Percentiles rank a stretch among this genome's conserved stretches.
These are phyloP conservation scores for Diadophis punctatus DNA, from an alignment of 2,113 vertebrate genomes.

Conservation along the genomic window DNA sequence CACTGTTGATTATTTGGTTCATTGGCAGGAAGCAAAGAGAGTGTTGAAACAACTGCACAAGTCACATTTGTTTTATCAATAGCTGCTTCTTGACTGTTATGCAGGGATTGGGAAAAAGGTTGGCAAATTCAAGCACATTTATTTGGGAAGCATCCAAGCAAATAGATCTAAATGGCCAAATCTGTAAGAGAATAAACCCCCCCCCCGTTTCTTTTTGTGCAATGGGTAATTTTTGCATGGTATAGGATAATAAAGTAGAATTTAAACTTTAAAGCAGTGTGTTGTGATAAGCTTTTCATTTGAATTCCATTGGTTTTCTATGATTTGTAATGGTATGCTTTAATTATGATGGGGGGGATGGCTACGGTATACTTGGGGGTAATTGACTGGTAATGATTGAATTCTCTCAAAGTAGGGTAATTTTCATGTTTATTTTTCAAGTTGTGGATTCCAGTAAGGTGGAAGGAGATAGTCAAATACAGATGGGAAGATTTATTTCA, in stretches of 20 bases:
- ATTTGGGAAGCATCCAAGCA: not conserved
- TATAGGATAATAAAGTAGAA: not conserved
- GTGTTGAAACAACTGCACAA: not conserved
- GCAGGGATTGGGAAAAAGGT: not conserved
- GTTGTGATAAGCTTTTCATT: not conserved
- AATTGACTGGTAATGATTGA: not conserved
- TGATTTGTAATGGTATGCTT: not conserved
- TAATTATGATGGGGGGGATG: not conserved
- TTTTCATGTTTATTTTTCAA: slow-evolving; percentile 62
- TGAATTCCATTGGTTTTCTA: not conserved
- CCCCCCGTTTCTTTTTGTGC: not conserved
- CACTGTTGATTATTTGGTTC: not conserved
- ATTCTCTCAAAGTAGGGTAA: slow-evolving; percentile 30
- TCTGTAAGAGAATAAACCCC: not conserved
- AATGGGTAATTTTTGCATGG: not conserved
- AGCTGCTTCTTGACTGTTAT: not conserved
- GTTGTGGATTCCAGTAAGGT: slow-evolving; percentile 87
- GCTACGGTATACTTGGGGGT: not conserved
- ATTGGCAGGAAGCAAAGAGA: not conserved
- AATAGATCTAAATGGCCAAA: not conserved
- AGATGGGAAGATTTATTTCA: slow-evolving; percentile 98
- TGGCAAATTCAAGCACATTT: not conserved
- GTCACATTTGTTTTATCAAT: not conserved
- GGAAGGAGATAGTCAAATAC: slow-evolving; percentile 94
- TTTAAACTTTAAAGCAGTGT: not conserved